A percentile compares a stretch with the other conserved stretches of the same genome.
Evolutionary conservation across 2,888 invertebrate genomes (phyloP).

Genomic region (Caenorhabditis sp.): DNA sequence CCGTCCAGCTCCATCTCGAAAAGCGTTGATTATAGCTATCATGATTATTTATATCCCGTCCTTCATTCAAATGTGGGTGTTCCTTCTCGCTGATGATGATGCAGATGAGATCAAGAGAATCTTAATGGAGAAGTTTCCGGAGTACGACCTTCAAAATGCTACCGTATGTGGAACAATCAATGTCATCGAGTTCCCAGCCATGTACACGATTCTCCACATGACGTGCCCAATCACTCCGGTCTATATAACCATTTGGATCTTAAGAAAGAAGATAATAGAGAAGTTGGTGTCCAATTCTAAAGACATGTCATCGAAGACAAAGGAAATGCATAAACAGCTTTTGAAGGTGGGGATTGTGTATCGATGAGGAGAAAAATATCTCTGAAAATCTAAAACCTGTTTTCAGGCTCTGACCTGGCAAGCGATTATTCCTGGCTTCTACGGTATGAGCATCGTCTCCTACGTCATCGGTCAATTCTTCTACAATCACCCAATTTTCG

Average conservation of each 20-base stretch:
- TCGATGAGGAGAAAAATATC: not conserved
- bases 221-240: constrained; percentile 62
- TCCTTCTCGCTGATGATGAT: constrained; percentile 57
- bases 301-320: constrained; percentile 51
- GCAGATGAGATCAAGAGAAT: constrained; percentile 48
- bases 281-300: constrained; percentile 40
- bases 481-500: constrained; percentile 47
- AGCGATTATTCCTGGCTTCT: constrained; percentile 55
- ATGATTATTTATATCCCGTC: constrained; percentile 56
- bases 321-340: constrained; percentile 60
- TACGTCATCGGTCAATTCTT: constrained; percentile 52
- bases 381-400: not conserved
- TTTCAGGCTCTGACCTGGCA: constrained; percentile 60
- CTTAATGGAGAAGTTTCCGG: constrained; percentile 52
- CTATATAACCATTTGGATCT: constrained; percentile 51
- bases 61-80: constrained; percentile 17
- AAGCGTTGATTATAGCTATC: constrained; percentile 31
- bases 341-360: constrained; percentile 36
- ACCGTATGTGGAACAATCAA: constrained; percentile 60
- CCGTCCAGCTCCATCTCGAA: constrained; percentile 48
- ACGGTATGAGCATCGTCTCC: constrained; percentile 38
- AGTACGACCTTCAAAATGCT: constrained; percentile 49
- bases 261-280: constrained; percentile 55
- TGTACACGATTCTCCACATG: constrained; percentile 67
- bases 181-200: constrained; percentile 55